phyloP scores from a whole-genome alignment of 1,140 invertebrate genomes.

The Acyrthosiphon pisum region DNA sequence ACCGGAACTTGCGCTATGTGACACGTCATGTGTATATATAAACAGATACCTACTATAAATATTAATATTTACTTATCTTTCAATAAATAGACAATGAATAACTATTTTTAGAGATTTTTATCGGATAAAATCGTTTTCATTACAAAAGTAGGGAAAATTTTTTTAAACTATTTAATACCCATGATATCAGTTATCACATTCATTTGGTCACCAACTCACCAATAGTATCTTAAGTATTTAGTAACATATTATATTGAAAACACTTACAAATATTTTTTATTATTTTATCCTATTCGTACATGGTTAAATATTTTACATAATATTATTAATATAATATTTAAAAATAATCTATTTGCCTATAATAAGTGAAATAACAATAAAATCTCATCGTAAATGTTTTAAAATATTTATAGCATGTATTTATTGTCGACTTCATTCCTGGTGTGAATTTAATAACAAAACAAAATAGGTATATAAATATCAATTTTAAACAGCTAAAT shows the following conservation, averaged over 20 bases:
- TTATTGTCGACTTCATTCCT: not conserved
- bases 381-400: not conserved
- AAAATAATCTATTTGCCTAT: not conserved
- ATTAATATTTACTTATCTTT: not conserved
- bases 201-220: not conserved
- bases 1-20: too few relatives aligned
- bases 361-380: not conserved
- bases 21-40: not conserved
- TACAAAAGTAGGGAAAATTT: not conserved
- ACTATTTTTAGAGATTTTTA: not conserved
- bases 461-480: slow-evolving; percentile 23
- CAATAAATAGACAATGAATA: not conserved
- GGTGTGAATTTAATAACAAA: not conserved
- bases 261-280: not conserved
- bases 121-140: not conserved
- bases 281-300: not conserved
- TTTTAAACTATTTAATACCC: not conserved
- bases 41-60: not conserved
- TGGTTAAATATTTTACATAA: too few relatives aligned
- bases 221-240: not conserved
- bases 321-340: not conserved
- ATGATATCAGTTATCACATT: not conserved
- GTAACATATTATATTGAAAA: not conserved
- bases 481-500: not conserved
- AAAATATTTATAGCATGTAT: not conserved